Conservation (phyloP, 2,113 vertebrate species). For the Pedetes capensis region DNA sequence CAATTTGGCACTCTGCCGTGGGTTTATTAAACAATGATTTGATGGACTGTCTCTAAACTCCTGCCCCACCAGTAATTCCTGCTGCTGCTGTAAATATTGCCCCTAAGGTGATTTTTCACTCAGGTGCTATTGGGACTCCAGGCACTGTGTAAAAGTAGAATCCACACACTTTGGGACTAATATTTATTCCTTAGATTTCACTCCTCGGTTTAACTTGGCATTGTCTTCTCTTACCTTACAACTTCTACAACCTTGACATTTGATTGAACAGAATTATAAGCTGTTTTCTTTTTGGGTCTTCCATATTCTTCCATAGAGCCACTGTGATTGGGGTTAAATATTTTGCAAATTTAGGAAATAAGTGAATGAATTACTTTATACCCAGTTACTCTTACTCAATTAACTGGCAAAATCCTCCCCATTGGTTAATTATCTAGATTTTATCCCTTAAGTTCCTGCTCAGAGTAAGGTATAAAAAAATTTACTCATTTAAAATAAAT, state of each 20-base stretch:
- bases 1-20: conserved; percentile 56
- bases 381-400: neutral
- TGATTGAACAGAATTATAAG: neutral
- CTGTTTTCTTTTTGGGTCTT: neutral
- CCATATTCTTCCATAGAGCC: neutral
- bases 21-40: conserved; percentile 65
- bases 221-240: neutral
- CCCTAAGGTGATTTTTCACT: conserved; percentile 14
- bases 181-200: neutral
- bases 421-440: neutral
- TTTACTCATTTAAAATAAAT: neutral
- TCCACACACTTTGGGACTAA: neutral
- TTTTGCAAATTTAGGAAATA: conserved; percentile 14
- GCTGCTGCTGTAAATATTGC: neutral
- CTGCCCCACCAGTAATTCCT: conserved; percentile 2
- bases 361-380: neutral
- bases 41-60: conserved; percentile 36
- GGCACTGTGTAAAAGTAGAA: neutral
- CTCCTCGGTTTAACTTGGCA: neutral
- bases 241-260: neutral
- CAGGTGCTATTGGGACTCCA: neutral
- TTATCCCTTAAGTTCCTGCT: neutral
- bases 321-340: neutral
- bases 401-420: neutral
- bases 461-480: neutral